Conservation (phyloP, 2,113 vertebrate species). For the Zosterops japonicus region DNA sequence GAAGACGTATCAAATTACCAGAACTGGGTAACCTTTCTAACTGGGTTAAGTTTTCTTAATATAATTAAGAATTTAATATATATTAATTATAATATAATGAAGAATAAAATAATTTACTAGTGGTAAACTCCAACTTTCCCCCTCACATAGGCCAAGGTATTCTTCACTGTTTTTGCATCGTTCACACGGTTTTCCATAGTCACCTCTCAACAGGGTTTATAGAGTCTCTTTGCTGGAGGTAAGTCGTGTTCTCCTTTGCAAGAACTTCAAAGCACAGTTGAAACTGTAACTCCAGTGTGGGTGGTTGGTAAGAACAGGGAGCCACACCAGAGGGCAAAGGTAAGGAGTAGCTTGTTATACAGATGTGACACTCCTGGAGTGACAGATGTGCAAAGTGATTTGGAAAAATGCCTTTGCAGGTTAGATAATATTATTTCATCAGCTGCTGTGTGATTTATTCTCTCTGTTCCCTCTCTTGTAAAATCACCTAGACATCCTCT, state of each 20-base stretch:
- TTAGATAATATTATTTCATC: constrained; percentile 43
- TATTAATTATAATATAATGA: too few relatives aligned
- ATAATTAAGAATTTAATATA: background rate
- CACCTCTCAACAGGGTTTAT: background rate
- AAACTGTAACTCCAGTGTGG: background rate
- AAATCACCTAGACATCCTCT: constrained; percentile 40
- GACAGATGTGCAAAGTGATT: constrained; percentile 26
- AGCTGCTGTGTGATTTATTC: constrained; percentile 49
- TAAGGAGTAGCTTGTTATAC: background rate
- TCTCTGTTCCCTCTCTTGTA: constrained; percentile 25
- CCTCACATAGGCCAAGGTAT: background rate
- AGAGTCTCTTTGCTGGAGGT: background rate
- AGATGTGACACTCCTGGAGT: background rate
- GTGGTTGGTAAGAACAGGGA: background rate
- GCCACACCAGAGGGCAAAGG: background rate
- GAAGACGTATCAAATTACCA: background rate
- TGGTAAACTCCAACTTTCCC: background rate
- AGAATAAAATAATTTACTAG: background rate
- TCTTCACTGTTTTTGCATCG: background rate
- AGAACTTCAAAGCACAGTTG: background rate
- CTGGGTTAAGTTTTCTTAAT: background rate
- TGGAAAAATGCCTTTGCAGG: constrained; percentile 33
- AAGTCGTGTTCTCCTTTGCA: rapidly evolving
- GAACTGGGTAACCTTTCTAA: background rate
- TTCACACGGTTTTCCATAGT: background rate